Base-by-base conservation (phyloP, 2,888 invertebrate species). In the Drosophila peninsularis region DNA sequence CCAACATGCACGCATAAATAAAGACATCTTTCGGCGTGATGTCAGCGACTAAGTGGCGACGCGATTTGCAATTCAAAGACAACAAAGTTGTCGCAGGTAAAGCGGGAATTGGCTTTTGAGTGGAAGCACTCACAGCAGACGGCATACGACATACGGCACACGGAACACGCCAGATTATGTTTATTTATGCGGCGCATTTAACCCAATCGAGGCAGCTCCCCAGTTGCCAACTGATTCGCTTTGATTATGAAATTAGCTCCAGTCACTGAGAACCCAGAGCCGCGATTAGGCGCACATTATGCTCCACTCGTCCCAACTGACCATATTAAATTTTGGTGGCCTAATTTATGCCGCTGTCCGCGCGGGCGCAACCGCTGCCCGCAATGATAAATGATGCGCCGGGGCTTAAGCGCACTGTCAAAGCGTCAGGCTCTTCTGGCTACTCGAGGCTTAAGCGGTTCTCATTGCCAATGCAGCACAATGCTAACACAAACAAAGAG, bases 151-250 rank as follows among this genome's bases (percentile, higher is more conserved):
- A 30, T 7, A 30, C 7, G 27, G 27, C 27, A 7, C 64, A 58
- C 27, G 42, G 61, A 52, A 64, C 54, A 75, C 64, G 82, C 54
- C 77, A 71, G 86, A 83, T 88, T 83, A 80, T 85, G 86, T 80
- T 88, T 88, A 88, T 85, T 88, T 88, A 88, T 88, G 82, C 88
- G 82, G 58, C 52, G 67, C 78, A 75, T 72, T 85, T 88, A 88
- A 83, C 85, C 80, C 86, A 83, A 88, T 83, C 88, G 80, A 52
- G 70, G 52, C 65, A 64, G 45, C 82, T 52, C 63, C 64, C 66
- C 63, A 60, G 37, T 62, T 66, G 64, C 42, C 65, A 56, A 24
- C 55, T n/a, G 54, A 64, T 63, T 56, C 62, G 64, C 60, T 56
- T 72, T 82, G 78, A 88, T 85, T 85, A 80, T 75, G 72, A 82